Conservation (phyloP, 2,113 vertebrate species). For the Aegypius monachus region DNA sequence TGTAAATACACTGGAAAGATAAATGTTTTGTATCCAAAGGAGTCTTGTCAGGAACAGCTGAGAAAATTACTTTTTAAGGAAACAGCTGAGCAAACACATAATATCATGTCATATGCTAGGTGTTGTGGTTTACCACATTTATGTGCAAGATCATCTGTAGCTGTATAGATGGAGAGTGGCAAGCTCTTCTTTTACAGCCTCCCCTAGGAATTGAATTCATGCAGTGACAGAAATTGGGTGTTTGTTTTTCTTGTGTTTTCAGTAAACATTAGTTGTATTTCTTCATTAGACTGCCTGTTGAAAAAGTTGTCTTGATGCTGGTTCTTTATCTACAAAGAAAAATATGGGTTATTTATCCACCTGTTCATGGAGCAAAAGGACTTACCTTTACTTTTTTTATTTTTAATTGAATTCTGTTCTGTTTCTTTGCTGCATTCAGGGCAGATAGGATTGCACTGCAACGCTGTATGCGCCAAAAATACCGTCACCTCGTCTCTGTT, state of each 20-base stretch:
- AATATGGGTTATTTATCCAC: background rate
- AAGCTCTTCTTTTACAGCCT: background rate
- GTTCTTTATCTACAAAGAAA: background rate
- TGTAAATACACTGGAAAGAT: background rate
- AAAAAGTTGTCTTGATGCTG: background rate
- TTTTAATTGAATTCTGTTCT: background rate
- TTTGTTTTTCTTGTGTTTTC: background rate
- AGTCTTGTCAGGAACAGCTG: background rate
- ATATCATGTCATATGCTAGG: background rate
- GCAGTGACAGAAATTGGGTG: background rate
- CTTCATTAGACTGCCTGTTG: background rate
- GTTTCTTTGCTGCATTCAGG: background rate
- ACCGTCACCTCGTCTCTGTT: background rate
- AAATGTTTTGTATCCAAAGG: background rate
- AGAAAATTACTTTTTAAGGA: conserved; percentile 17
- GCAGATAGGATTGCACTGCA: background rate
- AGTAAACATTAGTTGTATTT: background rate
- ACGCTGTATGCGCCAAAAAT: background rate
- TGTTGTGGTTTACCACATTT: background rate
- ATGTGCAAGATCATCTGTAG: background rate
- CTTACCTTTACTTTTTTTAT: background rate
- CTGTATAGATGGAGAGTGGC: background rate
- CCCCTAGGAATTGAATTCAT: background rate
- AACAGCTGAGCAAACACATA: conserved; percentile 26
- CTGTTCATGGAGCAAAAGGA: background rate